These are phyloP conservation scores for Crepidodera aurea DNA, from an alignment of 2,888 invertebrate genomes.

Conservation along the genomic window DNA sequence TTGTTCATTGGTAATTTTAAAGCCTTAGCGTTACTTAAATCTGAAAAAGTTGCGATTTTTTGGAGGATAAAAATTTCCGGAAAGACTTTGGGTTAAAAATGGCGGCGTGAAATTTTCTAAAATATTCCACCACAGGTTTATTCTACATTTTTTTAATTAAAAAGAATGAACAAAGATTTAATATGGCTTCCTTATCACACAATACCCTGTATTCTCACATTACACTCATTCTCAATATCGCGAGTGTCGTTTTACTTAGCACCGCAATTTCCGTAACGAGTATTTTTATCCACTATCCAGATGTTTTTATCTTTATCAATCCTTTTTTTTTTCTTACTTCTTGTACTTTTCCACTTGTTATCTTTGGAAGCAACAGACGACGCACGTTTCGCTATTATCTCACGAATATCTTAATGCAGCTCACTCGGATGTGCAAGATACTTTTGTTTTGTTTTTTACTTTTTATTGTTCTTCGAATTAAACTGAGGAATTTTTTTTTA, in stretches of 20 bases:
- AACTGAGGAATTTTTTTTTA: too few species aligned
- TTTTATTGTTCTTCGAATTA: too few species aligned
- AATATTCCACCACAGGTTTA: too few species aligned
- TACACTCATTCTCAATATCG: neutral
- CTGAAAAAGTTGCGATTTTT: too few species aligned
- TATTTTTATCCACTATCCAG: conserved; percentile 2
- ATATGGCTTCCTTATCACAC: neutral
- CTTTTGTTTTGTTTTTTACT: neutral
- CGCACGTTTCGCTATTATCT: conserved; percentile 22
- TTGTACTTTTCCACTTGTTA: conserved; percentile 5
- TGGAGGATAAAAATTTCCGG: too few species aligned
- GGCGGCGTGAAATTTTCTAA: too few species aligned
- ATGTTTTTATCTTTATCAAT: neutral
- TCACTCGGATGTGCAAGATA: conserved; percentile 2
- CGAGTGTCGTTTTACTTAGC: neutral
- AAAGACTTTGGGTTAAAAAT: too few species aligned
- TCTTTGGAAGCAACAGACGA: conserved; percentile 19
- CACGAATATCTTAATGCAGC: conserved; percentile 29
- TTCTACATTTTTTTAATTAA: too few species aligned
- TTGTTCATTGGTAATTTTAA: too few species aligned
- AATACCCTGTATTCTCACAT: neutral
- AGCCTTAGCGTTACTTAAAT: too few species aligned
- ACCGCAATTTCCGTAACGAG: conserved; percentile 1
- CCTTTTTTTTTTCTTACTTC: neutral
- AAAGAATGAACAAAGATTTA: too few species aligned